Base-by-base conservation (phyloP, 2,113 vertebrate genomes). In the Tiliqua scincoides region DNA sequence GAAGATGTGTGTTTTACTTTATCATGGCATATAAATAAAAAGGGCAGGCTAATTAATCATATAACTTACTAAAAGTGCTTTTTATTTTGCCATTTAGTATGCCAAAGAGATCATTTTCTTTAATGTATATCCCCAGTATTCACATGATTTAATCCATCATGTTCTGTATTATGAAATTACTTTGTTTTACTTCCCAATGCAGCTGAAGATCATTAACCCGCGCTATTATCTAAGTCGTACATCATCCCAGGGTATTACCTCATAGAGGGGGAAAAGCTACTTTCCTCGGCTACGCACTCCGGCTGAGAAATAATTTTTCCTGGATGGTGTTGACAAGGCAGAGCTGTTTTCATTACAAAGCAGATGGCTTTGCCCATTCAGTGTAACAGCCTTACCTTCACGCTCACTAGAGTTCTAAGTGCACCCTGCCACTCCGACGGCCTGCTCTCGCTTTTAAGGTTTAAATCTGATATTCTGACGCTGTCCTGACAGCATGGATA, bases 61-160 rank as follows among this genome's bases (percentile, higher is more conserved):
- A 97, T 95, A 97, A 99, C 97, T 98, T 98, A 97, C 97, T 97
- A 97, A 97, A 99, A 99, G 98, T 98, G 98, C 97, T 97, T 98
- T 95, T 99, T 98, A 98, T 98, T 98, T 98, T 97, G 97, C 98
- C 97, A 97, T 98, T 97, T 97, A 96, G 96, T 93, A 97, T 96
- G 97, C 98, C 97, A 97, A 96, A 93, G 90, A 95, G 95, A 96
- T 96, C 94, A 96, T 97, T 98, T 97, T 95, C 97, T 97, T 98
- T 98, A 97, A 99, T 98, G 98, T 97, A 98, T 97, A 97, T 97
- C 96, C 95, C 95, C 95, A 95, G 96, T 97, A 97, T 96, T 97
- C 97, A 96, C 97, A 96, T 91, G 94, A 92, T 94, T 96, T 97
- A 96, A 98, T 98, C 96, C 96, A 98, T 99, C 98, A 98, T 96